A percentile compares a stretch with the other conserved stretches of the same genome.
phyloP scores from a whole-genome alignment of 2,797 vertebrate species.

The Thalassophryne amazonica region DNA sequence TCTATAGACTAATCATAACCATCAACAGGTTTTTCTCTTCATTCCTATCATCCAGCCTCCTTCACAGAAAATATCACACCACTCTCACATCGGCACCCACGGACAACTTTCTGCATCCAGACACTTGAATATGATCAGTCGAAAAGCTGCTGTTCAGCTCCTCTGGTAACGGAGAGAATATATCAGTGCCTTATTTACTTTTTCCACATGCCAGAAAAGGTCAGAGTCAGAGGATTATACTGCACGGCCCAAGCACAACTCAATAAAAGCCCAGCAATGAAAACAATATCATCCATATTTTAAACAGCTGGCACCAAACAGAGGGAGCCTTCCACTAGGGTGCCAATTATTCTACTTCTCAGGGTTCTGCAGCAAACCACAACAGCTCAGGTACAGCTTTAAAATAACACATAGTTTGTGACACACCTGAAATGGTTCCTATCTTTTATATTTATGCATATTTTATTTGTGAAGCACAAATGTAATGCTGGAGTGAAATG shows the following conservation, averaged over 20 bases:
- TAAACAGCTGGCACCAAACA: constrained; percentile 78
- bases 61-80: constrained; percentile 25
- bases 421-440: constrained; percentile 23
- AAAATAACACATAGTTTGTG: constrained; percentile 39
- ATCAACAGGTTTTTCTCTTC: constrained; percentile 55
- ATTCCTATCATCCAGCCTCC: constrained; percentile 37
- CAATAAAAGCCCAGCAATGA: constrained; percentile 76
- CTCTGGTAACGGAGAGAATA: constrained; percentile 60
- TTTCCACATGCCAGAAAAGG: constrained; percentile 75
- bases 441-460: constrained; percentile 26
- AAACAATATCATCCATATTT: constrained; percentile 85
- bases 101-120: constrained; percentile 54
- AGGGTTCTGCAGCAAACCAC: constrained; percentile 60
- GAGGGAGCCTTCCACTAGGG: constrained; percentile 71
- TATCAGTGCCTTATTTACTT: constrained; percentile 78
- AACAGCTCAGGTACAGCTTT: constrained; percentile 57
- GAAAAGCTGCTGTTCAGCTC: constrained; percentile 59
- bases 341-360: constrained; percentile 82
- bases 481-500: constrained; percentile 13
- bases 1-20: constrained; percentile 42
- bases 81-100: constrained; percentile 34
- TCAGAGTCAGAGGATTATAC: constrained; percentile 76
- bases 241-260: constrained; percentile 69
- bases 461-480: constrained; percentile 37
- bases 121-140: constrained; percentile 63